A percentile compares a stretch with the other conserved stretches of the same genome.
Conservation (phyloP, 1,140 invertebrate species). For the Brachionus plicatilis region DNA sequence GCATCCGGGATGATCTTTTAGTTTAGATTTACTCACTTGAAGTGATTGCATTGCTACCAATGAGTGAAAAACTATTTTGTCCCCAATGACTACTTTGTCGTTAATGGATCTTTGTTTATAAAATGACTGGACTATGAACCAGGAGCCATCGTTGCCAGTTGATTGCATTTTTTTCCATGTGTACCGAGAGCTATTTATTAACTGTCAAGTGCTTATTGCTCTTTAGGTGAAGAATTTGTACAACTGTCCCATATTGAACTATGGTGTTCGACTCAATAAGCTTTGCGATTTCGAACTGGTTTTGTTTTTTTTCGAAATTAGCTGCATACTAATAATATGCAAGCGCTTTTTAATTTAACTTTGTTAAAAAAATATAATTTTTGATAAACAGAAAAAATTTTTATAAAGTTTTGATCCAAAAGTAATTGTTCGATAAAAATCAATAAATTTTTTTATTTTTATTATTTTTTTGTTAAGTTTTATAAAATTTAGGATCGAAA, state of each 20-base stretch:
- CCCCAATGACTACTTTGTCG: slow-evolving; percentile 83
- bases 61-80: slow-evolving; percentile 93
- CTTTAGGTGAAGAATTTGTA: slow-evolving; percentile 85
- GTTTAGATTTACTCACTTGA: slow-evolving; percentile 83
- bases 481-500: no score
- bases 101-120: slow-evolving; percentile 92
- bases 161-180: slow-evolving; percentile 96
- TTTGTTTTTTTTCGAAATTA: slow-evolving; percentile 95
- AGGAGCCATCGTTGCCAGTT: slow-evolving; percentile 96
- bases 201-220: slow-evolving; percentile 98
- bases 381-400: no score
- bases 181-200: slow-evolving; percentile 89
- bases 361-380: no score
- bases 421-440: no score
- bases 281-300: slow-evolving; percentile 91
- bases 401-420: no score
- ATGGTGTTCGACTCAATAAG: slow-evolving; percentile 69
- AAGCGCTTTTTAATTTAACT: no score
- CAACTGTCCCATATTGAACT: slow-evolving; percentile 83
- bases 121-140: slow-evolving; percentile 96
- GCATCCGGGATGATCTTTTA: slow-evolving; percentile 86
- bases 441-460: no score
- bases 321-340: slow-evolving; percentile 77
- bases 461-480: no score
- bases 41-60: slow-evolving; percentile 90